Evolutionary conservation across 2,797 vertebrate genomes (phyloP), one percentile per base, ranked within the genome.

Genomic region (Spea hammondii): DNA sequence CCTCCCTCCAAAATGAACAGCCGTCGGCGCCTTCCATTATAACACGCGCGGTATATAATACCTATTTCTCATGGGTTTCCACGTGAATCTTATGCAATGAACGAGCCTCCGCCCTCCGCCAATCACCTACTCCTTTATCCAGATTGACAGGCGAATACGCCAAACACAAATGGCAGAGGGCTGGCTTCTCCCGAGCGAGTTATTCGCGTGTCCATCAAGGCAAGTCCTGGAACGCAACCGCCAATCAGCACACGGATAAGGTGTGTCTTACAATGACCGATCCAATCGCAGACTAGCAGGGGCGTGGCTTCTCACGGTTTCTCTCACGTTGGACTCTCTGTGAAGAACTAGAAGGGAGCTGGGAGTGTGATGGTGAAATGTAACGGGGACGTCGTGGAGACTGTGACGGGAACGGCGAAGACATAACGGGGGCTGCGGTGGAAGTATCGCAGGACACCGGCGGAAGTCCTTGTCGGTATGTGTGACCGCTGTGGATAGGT

Each of bases 21-120:
- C 55, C 3, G 1, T 32, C 32, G 32, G 32, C 32, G 32, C 32
- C 32, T 32, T 32, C 32, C 32, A 32, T 32, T 32, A 32, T 2
- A 32, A 53, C 6, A 53, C 51, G 10, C 51, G 3, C 6, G n/a
- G n/a, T 72, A 8, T 5, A 59, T 59, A 57, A 72, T 54, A 62
- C 57, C 45, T n/a, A 14, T 32, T 17, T 51, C 65, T 75, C 78
- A 70, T 79, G 78, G 65, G 49, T 75, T 79, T 62, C 57, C 78
- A 79, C 78, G 78, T 79, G 78, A 79, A 75, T 70, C 57, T 79
- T 79, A 79, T 75, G 72, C 78, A 79, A 75, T n/a, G 49, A 65
- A 50, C 72, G 17, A n/a, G 11, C 6, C 55, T 14, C 14, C 78
- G n/a, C 72, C 78, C 46, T 9, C 10, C 45, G 8, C 72, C 78